phyloP scores from a whole-genome alignment of 2,888 invertebrate species.

The Acanthacorydalis orientalis region DNA sequence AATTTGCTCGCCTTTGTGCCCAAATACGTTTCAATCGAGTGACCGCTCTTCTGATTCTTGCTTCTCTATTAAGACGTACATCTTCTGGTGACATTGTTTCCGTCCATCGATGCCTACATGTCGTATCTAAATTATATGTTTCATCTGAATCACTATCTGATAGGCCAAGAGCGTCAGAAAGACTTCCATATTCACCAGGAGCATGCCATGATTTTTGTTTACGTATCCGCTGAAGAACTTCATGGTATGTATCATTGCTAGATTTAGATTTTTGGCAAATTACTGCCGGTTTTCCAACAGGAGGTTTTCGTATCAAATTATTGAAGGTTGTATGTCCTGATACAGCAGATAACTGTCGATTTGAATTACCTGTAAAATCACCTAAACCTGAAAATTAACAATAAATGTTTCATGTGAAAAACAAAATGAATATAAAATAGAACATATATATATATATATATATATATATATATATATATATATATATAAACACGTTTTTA shows the following conservation, averaged over 20 bases:
- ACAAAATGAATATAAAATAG: no score
- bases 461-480: no score
- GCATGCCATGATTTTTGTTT: background rate
- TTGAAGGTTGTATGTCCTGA: background rate
- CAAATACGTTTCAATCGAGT: background rate
- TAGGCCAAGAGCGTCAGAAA: background rate
- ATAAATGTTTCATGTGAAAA: no score
- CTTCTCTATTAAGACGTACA: background rate
- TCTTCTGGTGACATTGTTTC: background rate
- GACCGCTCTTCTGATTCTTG: background rate
- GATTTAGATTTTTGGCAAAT: constrained; percentile 6
- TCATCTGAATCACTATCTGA: constrained; percentile 3
- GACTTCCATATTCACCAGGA: background rate
- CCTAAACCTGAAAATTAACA: no score
- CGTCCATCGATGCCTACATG: no score
- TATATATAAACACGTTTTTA: no score
- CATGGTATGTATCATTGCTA: constrained; percentile 20
- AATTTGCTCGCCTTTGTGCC: no score
- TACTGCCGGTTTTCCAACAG: constrained; percentile 8
- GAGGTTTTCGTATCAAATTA: background rate
- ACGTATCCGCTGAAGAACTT: constrained; percentile 23
- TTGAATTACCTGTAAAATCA: no score
- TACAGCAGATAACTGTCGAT: no score
- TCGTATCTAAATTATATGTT: no score
- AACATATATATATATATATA: no score